These are phyloP conservation scores for Neelides folsomi DNA, from an alignment of 2,888 invertebrate species.

Conservation along the genomic window DNA sequence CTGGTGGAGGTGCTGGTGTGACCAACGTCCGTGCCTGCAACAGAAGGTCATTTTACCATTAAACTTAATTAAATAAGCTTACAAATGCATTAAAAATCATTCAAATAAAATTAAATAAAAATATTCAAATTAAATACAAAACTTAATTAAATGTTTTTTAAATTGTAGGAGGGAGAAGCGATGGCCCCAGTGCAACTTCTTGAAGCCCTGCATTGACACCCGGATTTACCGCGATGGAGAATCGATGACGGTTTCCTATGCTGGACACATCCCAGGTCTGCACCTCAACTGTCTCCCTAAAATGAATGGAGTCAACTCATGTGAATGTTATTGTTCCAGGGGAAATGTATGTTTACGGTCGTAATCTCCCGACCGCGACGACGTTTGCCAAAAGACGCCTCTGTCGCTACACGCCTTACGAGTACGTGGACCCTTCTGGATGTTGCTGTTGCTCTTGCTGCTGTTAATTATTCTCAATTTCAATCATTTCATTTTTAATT, in stretches of 20 bases:
- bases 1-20: too few relatives aligned
- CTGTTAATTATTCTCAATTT: too few relatives aligned
- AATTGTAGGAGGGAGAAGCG: conserved; percentile 12
- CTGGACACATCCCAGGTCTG: conserved; percentile 18
- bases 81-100: too few relatives aligned
- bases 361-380: conserved; percentile 28
- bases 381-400: conserved; percentile 30
- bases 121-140: too few relatives aligned
- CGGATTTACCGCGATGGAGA: conserved; percentile 17
- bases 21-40: too few relatives aligned
- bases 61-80: too few relatives aligned
- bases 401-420: conserved; percentile 30
- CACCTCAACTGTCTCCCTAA: background rate
- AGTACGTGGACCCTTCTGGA: conserved; percentile 29
- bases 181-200: conserved; percentile 28
- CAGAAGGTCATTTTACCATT: too few relatives aligned
- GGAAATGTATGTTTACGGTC: conserved; percentile 25
- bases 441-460: conserved; percentile 14
- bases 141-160: too few relatives aligned
- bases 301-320: background rate
- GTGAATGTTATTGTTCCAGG: conserved; percentile 12
- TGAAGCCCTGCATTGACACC: conserved; percentile 26
- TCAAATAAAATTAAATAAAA: too few relatives aligned
- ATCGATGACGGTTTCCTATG: conserved; percentile 24
- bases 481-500: too few relatives aligned